Conservation (phyloP, 2,797 vertebrate genomes). For the Alfaro cultratus region DNA sequence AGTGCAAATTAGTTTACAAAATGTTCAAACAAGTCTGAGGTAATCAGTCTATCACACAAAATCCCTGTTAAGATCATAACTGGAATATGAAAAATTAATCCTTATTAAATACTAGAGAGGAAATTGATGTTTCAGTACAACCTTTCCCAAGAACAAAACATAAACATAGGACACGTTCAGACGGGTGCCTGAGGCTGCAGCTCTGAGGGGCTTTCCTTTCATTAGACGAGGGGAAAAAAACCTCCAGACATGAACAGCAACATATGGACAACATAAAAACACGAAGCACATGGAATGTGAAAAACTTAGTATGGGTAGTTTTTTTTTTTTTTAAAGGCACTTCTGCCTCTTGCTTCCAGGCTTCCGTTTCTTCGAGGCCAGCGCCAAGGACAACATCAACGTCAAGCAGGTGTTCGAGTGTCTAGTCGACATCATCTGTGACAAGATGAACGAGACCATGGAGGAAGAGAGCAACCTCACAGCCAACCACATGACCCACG, state of each 20-base stretch:
- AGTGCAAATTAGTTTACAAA: too few relatives aligned
- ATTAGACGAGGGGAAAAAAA: too few relatives aligned
- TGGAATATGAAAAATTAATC: neutral
- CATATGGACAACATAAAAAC: too few relatives aligned
- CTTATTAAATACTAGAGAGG: too few relatives aligned
- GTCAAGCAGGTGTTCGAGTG: slow-evolving; percentile 92
- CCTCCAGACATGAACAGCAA: too few relatives aligned
- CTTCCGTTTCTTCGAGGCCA: slow-evolving; percentile 93
- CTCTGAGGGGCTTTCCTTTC: too few relatives aligned
- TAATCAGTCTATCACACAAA: neutral
- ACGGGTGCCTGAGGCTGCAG: too few relatives aligned
- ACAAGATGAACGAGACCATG: slow-evolving; percentile 91
- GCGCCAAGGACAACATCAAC: slow-evolving; percentile 91
- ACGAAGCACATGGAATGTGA: neutral
- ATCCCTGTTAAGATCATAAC: neutral
- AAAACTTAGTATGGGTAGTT: neutral
- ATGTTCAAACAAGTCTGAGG: too few relatives aligned
- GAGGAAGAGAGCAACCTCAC: slow-evolving; percentile 74
- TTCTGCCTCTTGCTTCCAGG: slow-evolving; percentile 66
- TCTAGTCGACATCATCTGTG: slow-evolving; percentile 90
- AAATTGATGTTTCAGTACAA: too few relatives aligned
- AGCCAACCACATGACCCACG: slow-evolving; percentile 75
- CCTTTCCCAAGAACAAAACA: too few relatives aligned
- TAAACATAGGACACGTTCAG: too few relatives aligned
- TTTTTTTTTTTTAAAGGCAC: too few relatives aligned